Evolutionary conservation across 2,797 vertebrate species (phyloP).

Genomic region (Enteromius radiatus): DNA sequence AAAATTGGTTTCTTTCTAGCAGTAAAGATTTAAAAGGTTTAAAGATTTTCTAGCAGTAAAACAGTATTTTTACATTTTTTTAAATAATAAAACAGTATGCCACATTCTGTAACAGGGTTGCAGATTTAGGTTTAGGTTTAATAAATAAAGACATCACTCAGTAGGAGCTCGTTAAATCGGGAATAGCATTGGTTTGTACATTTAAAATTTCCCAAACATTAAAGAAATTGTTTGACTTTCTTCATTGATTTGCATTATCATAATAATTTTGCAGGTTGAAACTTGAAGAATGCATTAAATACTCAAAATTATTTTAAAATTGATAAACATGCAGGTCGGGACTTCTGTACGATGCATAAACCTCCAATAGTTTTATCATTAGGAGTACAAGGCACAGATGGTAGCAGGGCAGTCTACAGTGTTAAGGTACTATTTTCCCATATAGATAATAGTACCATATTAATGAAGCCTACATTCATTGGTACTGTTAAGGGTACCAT

Average conservation of each 20-base stretch:
- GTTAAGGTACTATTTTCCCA: slow-evolving; percentile 46
- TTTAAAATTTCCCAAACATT: not conserved
- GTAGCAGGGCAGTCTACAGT: slow-evolving; percentile 31
- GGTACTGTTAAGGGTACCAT: slow-evolving; percentile 39
- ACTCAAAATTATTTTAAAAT: not conserved
- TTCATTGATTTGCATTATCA: not conserved
- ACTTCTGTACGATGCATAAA: not conserved
- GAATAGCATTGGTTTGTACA: not conserved
- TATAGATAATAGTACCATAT: slow-evolving; percentile 53
- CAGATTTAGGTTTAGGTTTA: not conserved
- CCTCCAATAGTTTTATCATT: slow-evolving; percentile 28
- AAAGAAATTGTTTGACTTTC: not conserved
- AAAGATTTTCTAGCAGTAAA: not conserved
- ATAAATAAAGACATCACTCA: not conserved
- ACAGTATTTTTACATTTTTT: too few relatives aligned
- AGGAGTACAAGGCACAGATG: slow-evolving; percentile 41
- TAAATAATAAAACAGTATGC: not conserved
- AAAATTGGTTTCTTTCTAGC: too few relatives aligned
- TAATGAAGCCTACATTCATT: slow-evolving; percentile 50
- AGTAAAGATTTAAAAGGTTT: not conserved
- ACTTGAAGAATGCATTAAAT: slow-evolving; percentile 1
- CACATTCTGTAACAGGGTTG: not conserved
- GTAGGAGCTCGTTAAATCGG: too few relatives aligned
- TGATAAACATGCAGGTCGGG: not conserved
- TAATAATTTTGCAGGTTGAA: not conserved